phyloP scores from a whole-genome alignment of 64 coral and sea anemone species.

The Stichodactyla mertensii region DNA sequence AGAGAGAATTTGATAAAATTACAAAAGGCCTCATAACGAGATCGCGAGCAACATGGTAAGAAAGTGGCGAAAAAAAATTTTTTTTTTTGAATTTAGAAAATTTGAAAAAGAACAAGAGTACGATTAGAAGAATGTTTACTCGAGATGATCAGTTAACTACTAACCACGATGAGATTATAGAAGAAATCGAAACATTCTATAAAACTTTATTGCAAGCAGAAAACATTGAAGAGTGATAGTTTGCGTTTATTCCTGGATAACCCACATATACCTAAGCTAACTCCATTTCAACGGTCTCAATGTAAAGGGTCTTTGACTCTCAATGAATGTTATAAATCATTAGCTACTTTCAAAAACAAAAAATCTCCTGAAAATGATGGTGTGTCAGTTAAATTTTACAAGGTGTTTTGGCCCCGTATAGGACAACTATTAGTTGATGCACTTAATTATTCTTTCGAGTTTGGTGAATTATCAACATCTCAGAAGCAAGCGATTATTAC shows the following conservation, averaged over 20 bases:
- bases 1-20: constrained; percentile 27
- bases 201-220: no score
- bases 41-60: constrained; percentile 27
- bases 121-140: constrained; percentile 1
- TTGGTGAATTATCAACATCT: constrained; percentile 36
- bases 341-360: no score
- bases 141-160: no score
- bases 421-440: background rate
- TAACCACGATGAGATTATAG: no score
- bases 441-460: background rate
- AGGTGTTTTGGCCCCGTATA: background rate
- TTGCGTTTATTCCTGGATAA: no score
- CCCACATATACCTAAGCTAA: no score
- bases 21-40: constrained; percentile 9
- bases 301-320: no score
- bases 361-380: no score
- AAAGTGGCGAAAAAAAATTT: constrained; percentile 25
- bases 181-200: no score
- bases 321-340: background rate
- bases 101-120: constrained; percentile 7
- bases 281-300: no score
- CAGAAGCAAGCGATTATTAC: constrained; percentile 22
- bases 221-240: no score
- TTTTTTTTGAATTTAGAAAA: constrained; percentile 35
- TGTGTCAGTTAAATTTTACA: background rate